These are phyloP conservation scores for Eilema caniola DNA, from an alignment of 2,888 invertebrate species.

Conservation along the genomic window DNA sequence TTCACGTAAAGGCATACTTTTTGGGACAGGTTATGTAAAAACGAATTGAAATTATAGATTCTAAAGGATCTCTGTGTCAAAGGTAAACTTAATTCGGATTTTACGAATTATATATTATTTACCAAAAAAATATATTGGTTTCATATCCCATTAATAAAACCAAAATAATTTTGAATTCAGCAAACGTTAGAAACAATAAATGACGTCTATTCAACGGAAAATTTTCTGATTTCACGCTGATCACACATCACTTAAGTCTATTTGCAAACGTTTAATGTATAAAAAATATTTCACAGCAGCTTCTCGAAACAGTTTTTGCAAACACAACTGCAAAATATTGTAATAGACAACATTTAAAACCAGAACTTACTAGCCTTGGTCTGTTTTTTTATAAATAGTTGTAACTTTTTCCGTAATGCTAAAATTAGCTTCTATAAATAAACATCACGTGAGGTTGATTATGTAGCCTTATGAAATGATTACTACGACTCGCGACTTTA, in stretches of 20 bases:
- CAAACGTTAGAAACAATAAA: constrained; percentile 3
- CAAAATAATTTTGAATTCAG: not conserved
- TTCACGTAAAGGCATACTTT: too few relatives aligned
- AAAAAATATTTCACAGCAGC: not conserved
- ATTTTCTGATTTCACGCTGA: not conserved
- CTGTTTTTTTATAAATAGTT: constrained; percentile 8
- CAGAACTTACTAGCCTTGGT: not conserved
- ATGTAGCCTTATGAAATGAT: not conserved
- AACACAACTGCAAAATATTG: not conserved
- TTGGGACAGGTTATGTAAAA: too few relatives aligned
- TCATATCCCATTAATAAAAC: not conserved
- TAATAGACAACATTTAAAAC: not conserved
- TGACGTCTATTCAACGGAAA: constrained; percentile 1
- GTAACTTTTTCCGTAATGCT: constrained; percentile 1
- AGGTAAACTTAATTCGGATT: too few relatives aligned
- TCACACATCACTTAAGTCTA: not conserved
- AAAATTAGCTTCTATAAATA: constrained; percentile 13
- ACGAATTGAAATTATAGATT: too few relatives aligned
- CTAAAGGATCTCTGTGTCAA: too few relatives aligned
- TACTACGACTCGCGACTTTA: not conserved
- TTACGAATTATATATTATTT: too few relatives aligned
- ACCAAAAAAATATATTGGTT: not conserved
- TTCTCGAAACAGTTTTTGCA: not conserved
- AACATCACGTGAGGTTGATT: not conserved
- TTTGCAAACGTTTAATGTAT: not conserved